Conservation (phyloP, 2,888 invertebrate species). For the Sinhomidia bicolor region DNA sequence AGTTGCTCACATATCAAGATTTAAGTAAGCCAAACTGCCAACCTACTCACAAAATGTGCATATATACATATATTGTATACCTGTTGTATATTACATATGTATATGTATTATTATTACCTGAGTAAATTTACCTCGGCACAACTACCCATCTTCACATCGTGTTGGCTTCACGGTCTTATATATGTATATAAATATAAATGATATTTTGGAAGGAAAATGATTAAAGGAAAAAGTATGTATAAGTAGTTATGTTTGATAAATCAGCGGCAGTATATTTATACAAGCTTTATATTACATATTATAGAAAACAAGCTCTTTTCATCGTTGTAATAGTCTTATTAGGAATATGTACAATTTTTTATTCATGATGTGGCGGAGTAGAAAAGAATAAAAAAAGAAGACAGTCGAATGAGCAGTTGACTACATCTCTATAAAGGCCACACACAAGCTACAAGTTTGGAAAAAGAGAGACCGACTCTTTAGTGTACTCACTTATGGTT, state of each 20-base stretch:
- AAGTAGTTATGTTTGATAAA: neutral
- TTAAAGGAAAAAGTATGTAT: conserved; percentile 28
- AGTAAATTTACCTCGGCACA: neutral
- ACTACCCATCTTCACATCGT: neutral
- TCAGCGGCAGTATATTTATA: neutral
- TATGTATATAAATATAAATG: too few species aligned
- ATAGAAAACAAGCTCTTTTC: conserved; percentile 45
- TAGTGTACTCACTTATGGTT: conserved; percentile 53
- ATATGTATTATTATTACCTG: too few species aligned
- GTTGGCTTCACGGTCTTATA: neutral
- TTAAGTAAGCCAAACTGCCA: conserved; percentile 52
- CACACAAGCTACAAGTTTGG: conserved; percentile 76
- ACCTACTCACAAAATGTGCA: neutral
- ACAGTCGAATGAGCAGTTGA: conserved; percentile 71
- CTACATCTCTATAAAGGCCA: conserved; percentile 80
- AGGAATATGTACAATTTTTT: conserved; percentile 50
- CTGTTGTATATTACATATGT: neutral
- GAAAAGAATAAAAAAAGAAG: conserved; percentile 66
- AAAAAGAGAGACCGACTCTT: conserved; percentile 65
- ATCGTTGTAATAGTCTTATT: conserved; percentile 54
- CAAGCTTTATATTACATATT: neutral
- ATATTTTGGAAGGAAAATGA: conserved; percentile 34
- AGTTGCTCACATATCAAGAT: conserved; percentile 69
- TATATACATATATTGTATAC: too few species aligned
- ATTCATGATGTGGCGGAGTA: conserved; percentile 62